phyloP scores from a whole-genome alignment of 2,113 vertebrate species.

The Melanostigma gelatinosum region DNA sequence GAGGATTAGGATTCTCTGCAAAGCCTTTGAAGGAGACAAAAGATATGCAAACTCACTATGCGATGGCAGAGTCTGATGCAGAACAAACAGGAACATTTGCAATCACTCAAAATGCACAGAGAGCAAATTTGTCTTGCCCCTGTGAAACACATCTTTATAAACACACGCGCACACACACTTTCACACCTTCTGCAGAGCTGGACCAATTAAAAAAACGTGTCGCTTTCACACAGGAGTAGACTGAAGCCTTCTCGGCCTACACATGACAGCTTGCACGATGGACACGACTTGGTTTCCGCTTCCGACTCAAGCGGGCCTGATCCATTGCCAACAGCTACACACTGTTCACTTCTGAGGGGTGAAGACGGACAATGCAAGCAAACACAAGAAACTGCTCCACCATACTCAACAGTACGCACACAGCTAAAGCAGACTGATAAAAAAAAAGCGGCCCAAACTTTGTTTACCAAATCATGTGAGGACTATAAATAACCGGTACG shows the following conservation, averaged over 20 bases:
- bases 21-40: neutral
- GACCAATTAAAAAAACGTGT: slow-evolving; percentile 17
- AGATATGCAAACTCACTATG: neutral
- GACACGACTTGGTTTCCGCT: slow-evolving; percentile 38
- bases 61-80: neutral
- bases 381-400: slow-evolving; percentile 27
- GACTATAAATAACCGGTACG: neutral
- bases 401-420: neutral
- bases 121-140: neutral
- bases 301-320: slow-evolving; percentile 49
- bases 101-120: slow-evolving; percentile 2
- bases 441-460: neutral
- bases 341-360: slow-evolving; percentile 23
- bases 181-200: slow-evolving; percentile 8
- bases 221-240: neutral
- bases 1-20: slow-evolving; percentile 13
- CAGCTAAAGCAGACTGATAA: neutral
- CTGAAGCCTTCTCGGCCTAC: slow-evolving; percentile 52
- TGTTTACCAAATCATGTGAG: neutral
- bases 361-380: slow-evolving; percentile 23
- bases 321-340: slow-evolving; percentile 55
- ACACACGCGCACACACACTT: slow-evolving; percentile 17
- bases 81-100: neutral
- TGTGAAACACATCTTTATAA: slow-evolving; percentile 11
- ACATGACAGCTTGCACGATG: slow-evolving; percentile 63